phyloP scores from a whole-genome alignment of 2,888 invertebrate species.

The Onthophagus sagittarius region DNA sequence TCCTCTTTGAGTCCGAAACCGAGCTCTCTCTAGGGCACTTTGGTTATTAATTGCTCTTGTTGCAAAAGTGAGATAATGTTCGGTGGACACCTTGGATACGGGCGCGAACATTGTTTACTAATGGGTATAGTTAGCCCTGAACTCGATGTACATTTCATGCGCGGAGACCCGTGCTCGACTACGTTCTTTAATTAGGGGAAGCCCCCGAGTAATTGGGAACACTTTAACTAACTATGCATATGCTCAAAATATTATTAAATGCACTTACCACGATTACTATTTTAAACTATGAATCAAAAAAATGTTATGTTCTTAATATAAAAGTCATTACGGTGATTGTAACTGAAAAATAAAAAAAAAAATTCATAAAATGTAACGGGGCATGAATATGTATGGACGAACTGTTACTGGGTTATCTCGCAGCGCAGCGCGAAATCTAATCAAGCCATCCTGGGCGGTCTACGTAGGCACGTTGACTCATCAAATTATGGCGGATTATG shows the following conservation, averaged over 20 bases:
- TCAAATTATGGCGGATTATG: not conserved
- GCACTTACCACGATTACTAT: not conserved
- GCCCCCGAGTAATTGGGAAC: not conserved
- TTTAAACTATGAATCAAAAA: not conserved
- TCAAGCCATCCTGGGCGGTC: not conserved
- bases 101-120: constrained; percentile 5
- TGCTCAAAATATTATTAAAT: not conserved
- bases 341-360: not conserved
- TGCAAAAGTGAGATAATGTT: constrained; percentile 10
- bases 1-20: constrained; percentile 6
- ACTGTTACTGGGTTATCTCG: not conserved
- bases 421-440: not conserved
- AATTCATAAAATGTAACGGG: not conserved
- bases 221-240: not conserved
- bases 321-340: not conserved
- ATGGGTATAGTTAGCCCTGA: constrained; percentile 5
- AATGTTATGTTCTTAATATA: not conserved
- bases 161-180: not conserved
- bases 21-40: not conserved
- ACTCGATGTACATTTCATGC: not conserved
- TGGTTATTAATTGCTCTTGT: constrained; percentile 9
- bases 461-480: not conserved
- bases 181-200: not conserved
- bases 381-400: not conserved
- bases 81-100: constrained; percentile 3